Evolutionary conservation across 2,797 vertebrate species (phyloP).

Genomic region (Natrix natrix): DNA sequence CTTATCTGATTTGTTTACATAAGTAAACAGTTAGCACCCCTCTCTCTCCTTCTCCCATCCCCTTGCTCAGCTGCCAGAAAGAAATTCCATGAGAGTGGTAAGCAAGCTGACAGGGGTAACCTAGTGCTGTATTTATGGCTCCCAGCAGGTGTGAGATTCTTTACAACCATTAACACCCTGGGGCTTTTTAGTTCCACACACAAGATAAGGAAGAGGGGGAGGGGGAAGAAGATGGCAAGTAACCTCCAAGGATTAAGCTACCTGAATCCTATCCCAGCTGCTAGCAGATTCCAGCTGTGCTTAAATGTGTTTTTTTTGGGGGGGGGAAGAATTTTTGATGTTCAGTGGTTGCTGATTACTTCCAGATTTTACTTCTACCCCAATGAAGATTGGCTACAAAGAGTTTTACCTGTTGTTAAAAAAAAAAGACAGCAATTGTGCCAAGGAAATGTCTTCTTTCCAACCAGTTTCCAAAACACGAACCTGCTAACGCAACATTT

Average conservation of each 20-base stretch:
- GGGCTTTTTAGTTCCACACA: conserved; percentile 81
- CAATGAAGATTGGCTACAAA: conserved; percentile 86
- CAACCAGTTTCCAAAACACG: conserved; percentile 61
- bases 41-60: conserved; percentile 24
- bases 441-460: conserved; percentile 66
- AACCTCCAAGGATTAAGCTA: conserved; percentile 92
- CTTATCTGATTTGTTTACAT: conserved; percentile 64
- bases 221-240: conserved; percentile 73
- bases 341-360: conserved; percentile 95
- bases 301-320: conserved; percentile 87
- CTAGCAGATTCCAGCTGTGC: conserved; percentile 90
- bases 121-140: conserved; percentile 89
- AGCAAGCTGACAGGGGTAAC: conserved; percentile 80
- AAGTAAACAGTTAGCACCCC: conserved; percentile 56
- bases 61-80: conserved; percentile 4
- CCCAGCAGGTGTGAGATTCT: conserved; percentile 90
- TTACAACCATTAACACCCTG: conserved; percentile 87
- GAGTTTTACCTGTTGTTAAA: conserved; percentile 80
- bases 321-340: conserved; percentile 87
- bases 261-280: conserved; percentile 93
- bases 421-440: conserved; percentile 76
- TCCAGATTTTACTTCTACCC: conserved; percentile 98
- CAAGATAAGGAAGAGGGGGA: conserved; percentile 72
- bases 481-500: conserved; percentile 48
- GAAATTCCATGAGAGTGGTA: conserved; percentile 50